Conservation (phyloP, 2,113 vertebrate genomes). For the Hyperoodon ampullatus region DNA sequence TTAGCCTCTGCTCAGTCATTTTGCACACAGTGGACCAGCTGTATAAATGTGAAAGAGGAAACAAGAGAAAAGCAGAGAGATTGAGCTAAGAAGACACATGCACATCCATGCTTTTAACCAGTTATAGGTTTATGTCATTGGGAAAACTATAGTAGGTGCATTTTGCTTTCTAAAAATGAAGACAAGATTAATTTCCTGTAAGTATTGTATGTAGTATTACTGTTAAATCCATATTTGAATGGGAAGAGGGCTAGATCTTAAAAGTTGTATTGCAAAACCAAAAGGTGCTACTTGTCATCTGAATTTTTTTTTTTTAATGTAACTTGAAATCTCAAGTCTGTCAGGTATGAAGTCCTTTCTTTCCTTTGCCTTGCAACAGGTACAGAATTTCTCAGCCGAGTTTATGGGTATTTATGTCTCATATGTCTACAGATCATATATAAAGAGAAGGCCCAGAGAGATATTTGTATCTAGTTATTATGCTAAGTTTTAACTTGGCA, state of each 20-base stretch:
- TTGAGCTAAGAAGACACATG: not conserved
- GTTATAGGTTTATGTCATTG: not conserved
- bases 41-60: not conserved
- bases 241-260: conserved; percentile 13
- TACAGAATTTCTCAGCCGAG: not conserved
- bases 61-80: not conserved
- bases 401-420: not conserved
- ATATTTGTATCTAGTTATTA: not conserved
- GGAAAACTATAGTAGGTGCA: not conserved
- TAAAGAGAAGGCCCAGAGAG: conserved; percentile 49
- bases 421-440: not conserved
- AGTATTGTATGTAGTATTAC: not conserved
- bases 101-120: not conserved
- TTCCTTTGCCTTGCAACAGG: not conserved
- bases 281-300: not conserved
- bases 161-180: conserved; percentile 30
- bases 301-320: not conserved
- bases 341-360: not conserved
- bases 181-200: not conserved
- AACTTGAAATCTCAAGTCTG: conserved; percentile 21
- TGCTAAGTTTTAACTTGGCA: not conserved
- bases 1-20: conserved; percentile 5
- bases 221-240: not conserved
- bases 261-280: conserved; percentile 22
- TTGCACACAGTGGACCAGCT: not conserved